Conservation (phyloP, 2,888 invertebrate genomes). For the Meandrusa payeni region DNA sequence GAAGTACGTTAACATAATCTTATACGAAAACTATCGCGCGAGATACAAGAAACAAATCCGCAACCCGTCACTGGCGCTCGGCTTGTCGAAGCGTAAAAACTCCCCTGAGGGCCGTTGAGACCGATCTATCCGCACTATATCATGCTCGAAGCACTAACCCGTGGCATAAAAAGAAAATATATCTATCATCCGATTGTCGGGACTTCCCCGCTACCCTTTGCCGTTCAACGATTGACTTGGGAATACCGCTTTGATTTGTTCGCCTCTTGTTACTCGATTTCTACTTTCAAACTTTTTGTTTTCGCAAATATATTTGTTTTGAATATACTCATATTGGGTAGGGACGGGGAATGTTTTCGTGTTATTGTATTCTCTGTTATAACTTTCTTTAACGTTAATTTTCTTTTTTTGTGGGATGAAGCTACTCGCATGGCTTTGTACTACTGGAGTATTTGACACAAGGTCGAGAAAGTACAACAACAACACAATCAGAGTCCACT, state of each 20-base stretch:
- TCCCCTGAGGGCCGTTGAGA: constrained; percentile 58
- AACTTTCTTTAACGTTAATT: too few relatives aligned
- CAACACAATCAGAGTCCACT: too few relatives aligned
- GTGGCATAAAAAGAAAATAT: constrained; percentile 42
- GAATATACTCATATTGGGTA: constrained; percentile 1
- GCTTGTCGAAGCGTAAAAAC: constrained; percentile 56
- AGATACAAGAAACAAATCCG: constrained; percentile 10
- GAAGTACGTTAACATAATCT: neutral
- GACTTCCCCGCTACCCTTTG: constrained; percentile 45
- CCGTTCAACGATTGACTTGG: constrained; percentile 63
- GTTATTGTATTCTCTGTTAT: neutral
- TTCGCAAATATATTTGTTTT: constrained; percentile 4
- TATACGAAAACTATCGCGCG: constrained; percentile 6
- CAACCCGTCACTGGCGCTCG: constrained; percentile 3
- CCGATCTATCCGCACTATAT: constrained; percentile 72
- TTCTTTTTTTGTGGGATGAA: too few relatives aligned
- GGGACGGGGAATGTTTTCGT: neutral
- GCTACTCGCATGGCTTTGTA: too few relatives aligned
- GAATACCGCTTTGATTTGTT: constrained; percentile 59
- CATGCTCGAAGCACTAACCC: constrained; percentile 37
- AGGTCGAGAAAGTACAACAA: too few relatives aligned
- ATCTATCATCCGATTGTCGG: constrained; percentile 70
- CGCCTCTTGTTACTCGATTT: constrained; percentile 26
- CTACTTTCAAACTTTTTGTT: constrained; percentile 15
- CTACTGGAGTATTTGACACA: too few relatives aligned